Conservation (phyloP, 2,888 invertebrate genomes). For the Calameuta idolon region DNA sequence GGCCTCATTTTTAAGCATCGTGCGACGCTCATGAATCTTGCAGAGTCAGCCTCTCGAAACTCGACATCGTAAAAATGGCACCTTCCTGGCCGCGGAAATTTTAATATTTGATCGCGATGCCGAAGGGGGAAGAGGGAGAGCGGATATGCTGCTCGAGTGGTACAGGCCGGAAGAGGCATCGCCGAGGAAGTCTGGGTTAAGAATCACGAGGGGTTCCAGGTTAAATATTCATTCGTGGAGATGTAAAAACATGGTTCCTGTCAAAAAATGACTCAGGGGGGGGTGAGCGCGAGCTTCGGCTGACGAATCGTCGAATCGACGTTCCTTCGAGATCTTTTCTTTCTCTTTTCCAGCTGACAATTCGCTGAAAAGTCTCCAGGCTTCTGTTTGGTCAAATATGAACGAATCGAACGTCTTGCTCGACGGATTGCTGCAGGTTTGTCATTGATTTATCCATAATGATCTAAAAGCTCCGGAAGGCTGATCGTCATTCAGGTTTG, state of each 20-base stretch:
- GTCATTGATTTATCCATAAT: background rate
- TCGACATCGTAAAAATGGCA: slow-evolving; percentile 28
- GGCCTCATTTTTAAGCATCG: background rate
- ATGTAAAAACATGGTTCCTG: background rate
- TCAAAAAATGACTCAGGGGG: background rate
- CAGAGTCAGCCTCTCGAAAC: slow-evolving; percentile 21
- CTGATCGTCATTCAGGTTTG: background rate
- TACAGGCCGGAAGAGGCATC: slow-evolving; percentile 16
- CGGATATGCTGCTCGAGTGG: background rate
- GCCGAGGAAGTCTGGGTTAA: slow-evolving; percentile 30
- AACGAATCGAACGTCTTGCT: background rate
- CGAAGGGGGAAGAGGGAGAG: slow-evolving; percentile 16
- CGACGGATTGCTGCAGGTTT: background rate
- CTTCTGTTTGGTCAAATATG: background rate
- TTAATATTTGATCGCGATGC: slow-evolving; percentile 45
- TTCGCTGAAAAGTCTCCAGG: background rate
- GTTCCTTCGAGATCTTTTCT: background rate
- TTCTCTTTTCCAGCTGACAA: background rate
- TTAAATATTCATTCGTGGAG: slow-evolving; percentile 41
- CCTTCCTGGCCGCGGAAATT: slow-evolving; percentile 38
- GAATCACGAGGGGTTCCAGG: slow-evolving; percentile 32
- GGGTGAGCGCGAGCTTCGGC: background rate
- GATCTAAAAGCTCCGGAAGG: background rate
- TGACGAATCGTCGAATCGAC: background rate
- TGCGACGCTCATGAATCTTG: slow-evolving; percentile 29